phyloP scores from a whole-genome alignment of 37 sponge, comb jelly and placozoan genomes.

The Haliclona indistincta region DNA sequence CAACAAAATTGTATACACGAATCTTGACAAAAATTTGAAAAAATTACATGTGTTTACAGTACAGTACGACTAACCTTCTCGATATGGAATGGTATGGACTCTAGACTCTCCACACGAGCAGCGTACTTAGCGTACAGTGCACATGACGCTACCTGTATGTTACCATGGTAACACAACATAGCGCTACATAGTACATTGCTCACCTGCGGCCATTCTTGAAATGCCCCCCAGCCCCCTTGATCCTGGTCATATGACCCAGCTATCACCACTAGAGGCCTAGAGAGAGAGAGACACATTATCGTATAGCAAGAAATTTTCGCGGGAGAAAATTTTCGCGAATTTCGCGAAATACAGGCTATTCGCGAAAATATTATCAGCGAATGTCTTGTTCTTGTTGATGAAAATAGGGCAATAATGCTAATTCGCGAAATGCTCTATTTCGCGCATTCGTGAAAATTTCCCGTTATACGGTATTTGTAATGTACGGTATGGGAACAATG shows the following conservation, averaged over 20 bases:
- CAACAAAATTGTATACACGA: too few relatives aligned
- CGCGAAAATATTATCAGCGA: too few relatives aligned
- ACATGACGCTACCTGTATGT: constrained; percentile 33
- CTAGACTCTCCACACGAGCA: constrained; percentile 70
- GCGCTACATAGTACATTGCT: background rate
- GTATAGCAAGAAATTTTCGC: background rate
- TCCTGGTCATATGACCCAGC: constrained; percentile 85
- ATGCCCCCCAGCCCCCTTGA: constrained; percentile 86
- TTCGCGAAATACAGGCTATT: too few relatives aligned
- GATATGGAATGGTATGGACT: constrained; percentile 79
- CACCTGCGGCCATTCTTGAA: constrained; percentile 93
- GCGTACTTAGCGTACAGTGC: constrained; percentile 68
- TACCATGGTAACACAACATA: background rate
- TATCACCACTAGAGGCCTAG: constrained; percentile 86
- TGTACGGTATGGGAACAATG: background rate
- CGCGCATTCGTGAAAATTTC: too few relatives aligned
- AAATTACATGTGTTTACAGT: background rate
- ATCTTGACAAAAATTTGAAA: too few relatives aligned
- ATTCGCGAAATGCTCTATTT: too few relatives aligned
- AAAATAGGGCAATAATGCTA: too few relatives aligned
- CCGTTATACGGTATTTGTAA: too few relatives aligned
- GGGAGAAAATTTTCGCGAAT: too few relatives aligned
- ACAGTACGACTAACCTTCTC: constrained; percentile 70
- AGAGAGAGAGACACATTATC: background rate
- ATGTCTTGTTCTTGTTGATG: too few relatives aligned